phyloP scores from a whole-genome alignment of 2,888 invertebrate species.

The Protophormia terraenovae region DNA sequence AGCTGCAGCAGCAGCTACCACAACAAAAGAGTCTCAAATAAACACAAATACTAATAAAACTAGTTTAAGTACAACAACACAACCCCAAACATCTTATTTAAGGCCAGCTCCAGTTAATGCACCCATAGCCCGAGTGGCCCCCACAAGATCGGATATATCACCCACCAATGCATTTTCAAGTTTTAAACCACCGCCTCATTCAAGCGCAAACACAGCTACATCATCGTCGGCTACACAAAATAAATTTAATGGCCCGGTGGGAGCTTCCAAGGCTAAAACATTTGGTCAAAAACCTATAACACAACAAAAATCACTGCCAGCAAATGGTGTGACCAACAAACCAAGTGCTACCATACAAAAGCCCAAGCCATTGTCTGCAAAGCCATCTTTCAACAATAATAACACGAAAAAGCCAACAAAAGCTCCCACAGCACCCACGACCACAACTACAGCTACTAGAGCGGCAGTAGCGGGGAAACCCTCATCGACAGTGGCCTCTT shows the following conservation, averaged over 20 bases:
- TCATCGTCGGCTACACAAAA: constrained; percentile 61
- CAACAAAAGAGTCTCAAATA: constrained; percentile 48
- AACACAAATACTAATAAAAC: constrained; percentile 82
- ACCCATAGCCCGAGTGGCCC: constrained; percentile 82
- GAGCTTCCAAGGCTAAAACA: constrained; percentile 48
- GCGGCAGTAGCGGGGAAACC: constrained; percentile 62
- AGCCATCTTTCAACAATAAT: constrained; percentile 75
- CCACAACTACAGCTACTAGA: constrained; percentile 58
- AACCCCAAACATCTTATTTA: constrained; percentile 82
- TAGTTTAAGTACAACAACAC: constrained; percentile 84
- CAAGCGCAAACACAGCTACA: constrained; percentile 16
- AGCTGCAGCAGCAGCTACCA: too few relatives aligned
- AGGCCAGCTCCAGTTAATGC: constrained; percentile 88
- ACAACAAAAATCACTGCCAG: constrained; percentile 65
- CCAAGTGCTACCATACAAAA: constrained; percentile 76
- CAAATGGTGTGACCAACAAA: constrained; percentile 69
- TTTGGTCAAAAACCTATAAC: constrained; percentile 35
- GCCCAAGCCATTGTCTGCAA: constrained; percentile 77
- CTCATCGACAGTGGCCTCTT: constrained; percentile 73
- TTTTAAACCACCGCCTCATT: constrained; percentile 75
- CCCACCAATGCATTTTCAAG: constrained; percentile 79
- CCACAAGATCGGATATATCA: constrained; percentile 77
- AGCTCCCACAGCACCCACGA: constrained; percentile 57
- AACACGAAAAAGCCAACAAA: constrained; percentile 61
- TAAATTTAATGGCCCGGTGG: constrained; percentile 47